These are phyloP conservation scores for Coluber constrictor DNA, from an alignment of 2,797 vertebrate species.

Conservation along the genomic window DNA sequence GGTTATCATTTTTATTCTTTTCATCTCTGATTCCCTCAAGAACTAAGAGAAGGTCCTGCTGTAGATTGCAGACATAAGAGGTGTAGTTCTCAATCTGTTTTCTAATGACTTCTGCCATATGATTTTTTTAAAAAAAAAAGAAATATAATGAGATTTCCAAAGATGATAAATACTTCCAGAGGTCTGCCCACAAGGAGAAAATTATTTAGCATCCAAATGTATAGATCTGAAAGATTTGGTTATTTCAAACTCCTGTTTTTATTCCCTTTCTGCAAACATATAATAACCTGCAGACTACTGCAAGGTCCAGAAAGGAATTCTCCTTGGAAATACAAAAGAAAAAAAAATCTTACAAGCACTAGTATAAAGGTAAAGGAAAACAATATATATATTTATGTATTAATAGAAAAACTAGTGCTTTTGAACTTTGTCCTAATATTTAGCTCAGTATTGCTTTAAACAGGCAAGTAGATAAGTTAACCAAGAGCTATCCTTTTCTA, in stretches of 20 bases:
- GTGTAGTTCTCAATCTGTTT: neutral
- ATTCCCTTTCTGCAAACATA: constrained; percentile 7
- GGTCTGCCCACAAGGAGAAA: constrained; percentile 3
- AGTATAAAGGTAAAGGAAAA: constrained; percentile 44
- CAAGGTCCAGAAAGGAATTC: neutral
- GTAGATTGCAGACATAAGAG: neutral
- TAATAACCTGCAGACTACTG: neutral
- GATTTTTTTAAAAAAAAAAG: neutral
- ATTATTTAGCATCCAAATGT: neutral
- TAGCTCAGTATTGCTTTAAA: constrained; percentile 47
- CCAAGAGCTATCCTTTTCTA: constrained; percentile 31
- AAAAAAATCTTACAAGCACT: constrained; percentile 49
- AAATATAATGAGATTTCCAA: neutral
- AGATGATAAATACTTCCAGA: neutral
- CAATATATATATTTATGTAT: constrained; percentile 31
- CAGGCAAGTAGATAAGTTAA: constrained; percentile 19
- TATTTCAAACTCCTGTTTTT: constrained; percentile 12
- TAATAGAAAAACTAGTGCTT: constrained; percentile 54
- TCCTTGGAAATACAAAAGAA: constrained; percentile 39
- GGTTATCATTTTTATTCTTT: neutral
- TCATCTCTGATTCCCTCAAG: neutral
- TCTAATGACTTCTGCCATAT: neutral
- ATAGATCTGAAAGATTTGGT: neutral
- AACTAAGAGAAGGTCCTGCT: neutral
- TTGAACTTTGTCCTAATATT: constrained; percentile 35